A percentile compares a stretch with the other conserved stretches of the same genome.
Evolutionary conservation across 1,140 invertebrate genomes (phyloP).

Genomic region (Drosophila arawakana): DNA sequence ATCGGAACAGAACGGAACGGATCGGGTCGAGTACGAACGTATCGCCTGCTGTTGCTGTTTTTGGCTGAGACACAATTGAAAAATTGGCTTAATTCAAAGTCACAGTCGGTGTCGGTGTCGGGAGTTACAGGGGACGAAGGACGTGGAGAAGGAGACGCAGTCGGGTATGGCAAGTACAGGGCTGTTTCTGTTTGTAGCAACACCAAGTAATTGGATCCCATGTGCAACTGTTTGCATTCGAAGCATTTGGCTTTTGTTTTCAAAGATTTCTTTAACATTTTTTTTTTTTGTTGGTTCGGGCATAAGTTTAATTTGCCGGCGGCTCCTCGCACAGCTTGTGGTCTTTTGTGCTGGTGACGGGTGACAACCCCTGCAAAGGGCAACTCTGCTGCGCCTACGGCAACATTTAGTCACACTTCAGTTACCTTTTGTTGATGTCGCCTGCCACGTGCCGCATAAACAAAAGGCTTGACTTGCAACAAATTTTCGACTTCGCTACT

Average conservation of each 20-base stretch:
- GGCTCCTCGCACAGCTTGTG: slow-evolving; percentile 64
- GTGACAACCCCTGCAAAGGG: slow-evolving; percentile 33
- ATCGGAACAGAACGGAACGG: not conserved
- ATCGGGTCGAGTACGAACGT: slow-evolving; percentile 10
- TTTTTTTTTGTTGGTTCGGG: slow-evolving; percentile 14
- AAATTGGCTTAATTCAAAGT: slow-evolving; percentile 65
- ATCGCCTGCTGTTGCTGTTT: slow-evolving; percentile 76
- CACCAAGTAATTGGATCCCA: slow-evolving; percentile 72
- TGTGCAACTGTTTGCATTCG: slow-evolving; percentile 77
- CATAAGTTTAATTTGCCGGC: slow-evolving; percentile 27
- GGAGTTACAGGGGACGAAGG: slow-evolving; percentile 3
- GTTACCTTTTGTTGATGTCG: slow-evolving; percentile 32
- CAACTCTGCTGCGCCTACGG: slow-evolving; percentile 29
- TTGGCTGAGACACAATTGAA: slow-evolving; percentile 68
- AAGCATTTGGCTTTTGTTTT: slow-evolving; percentile 17
- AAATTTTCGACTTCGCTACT: not conserved
- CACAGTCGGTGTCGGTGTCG: slow-evolving; percentile 18
- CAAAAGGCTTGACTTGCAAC: slow-evolving; percentile 73
- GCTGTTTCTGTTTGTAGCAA: not conserved
- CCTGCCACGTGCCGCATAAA: slow-evolving; percentile 43
- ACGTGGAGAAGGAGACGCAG: no score
- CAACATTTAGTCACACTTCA: slow-evolving; percentile 77
- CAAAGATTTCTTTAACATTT: not conserved
- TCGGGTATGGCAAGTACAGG: not conserved
- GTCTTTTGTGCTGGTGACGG: slow-evolving; percentile 28